Conservation (phyloP, 1,140 invertebrate genomes). For the Drosophila malerkotliana region DNA sequence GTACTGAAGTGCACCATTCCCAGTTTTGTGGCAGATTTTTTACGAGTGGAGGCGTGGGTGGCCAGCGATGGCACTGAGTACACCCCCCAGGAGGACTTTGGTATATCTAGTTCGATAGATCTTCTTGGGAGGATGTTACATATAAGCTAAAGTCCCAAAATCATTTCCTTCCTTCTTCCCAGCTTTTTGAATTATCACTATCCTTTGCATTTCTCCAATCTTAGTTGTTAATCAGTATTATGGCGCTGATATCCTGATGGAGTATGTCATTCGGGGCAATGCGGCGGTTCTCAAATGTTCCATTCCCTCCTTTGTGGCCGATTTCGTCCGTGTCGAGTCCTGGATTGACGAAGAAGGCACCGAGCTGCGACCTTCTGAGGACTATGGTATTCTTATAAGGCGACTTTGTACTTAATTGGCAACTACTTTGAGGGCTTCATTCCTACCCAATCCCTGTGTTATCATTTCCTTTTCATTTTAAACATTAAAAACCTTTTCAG, state of each 20-base stretch:
- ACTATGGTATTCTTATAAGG: constrained; percentile 84
- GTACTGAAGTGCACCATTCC: constrained; percentile 97
- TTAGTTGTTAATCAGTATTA: constrained; percentile 92
- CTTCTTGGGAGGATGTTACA: constrained; percentile 1
- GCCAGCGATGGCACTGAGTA: constrained; percentile 91
- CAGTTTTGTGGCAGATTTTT: constrained; percentile 95
- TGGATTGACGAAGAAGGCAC: constrained; percentile 87
- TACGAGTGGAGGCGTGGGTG: constrained; percentile 95
- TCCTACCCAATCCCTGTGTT: constrained; percentile 6
- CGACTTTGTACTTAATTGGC: constrained; percentile 6
- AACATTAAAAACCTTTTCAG: constrained; percentile 85
- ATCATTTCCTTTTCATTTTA: constrained; percentile 25
- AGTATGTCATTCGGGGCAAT: constrained; percentile 88
- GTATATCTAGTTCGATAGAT: constrained; percentile 40
- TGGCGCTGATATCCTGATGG: constrained; percentile 90
- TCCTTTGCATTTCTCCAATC: constrained; percentile 16
- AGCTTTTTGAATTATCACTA: background rate
- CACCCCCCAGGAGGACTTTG: constrained; percentile 74
- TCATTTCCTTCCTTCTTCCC: constrained; percentile 5
- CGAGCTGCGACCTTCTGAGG: constrained; percentile 83
- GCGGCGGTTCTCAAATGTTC: constrained; percentile 88
- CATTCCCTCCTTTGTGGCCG: constrained; percentile 88
- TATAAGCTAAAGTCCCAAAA: constrained; percentile 42
- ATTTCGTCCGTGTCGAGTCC: constrained; percentile 88
- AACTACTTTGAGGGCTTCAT: constrained; percentile 19